A percentile compares a stretch with the other conserved stretches of the same genome.
These are phyloP conservation scores for Belgica antarctica DNA, from an alignment of 2,888 invertebrate genomes.

Conservation along the genomic window DNA sequence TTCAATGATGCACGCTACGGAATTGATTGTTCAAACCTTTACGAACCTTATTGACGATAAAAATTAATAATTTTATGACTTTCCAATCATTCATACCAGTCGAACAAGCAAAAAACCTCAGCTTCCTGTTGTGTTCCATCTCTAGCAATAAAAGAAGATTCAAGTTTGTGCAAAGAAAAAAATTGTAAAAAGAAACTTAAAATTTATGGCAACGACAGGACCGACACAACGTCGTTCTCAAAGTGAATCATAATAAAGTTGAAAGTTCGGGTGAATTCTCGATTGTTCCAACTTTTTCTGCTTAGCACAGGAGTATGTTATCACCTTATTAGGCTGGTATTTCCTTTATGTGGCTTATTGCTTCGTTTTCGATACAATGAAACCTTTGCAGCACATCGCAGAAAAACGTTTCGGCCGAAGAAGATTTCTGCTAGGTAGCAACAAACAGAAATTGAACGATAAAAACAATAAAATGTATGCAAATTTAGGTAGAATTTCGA, in stretches of 20 bases:
- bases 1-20: too few species aligned
- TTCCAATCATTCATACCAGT: background rate
- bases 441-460: conserved; percentile 40
- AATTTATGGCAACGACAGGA: background rate
- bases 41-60: too few species aligned
- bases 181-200: background rate
- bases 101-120: background rate
- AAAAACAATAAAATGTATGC: conserved; percentile 45
- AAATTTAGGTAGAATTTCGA: conserved; percentile 42
- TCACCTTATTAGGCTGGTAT: conserved; percentile 40
- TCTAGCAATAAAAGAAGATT: background rate
- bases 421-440: conserved; percentile 9
- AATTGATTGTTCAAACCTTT: too few species aligned
- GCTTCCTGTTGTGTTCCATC: background rate
- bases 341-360: conserved; percentile 42
- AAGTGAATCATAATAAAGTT: conserved; percentile 31
- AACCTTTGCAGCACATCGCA: background rate
- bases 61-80: background rate
- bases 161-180: background rate
- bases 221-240: background rate
- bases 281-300: background rate
- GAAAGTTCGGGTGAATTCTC: conserved; percentile 5
- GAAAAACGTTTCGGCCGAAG: conserved; percentile 6
- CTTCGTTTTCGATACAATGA: conserved; percentile 18
- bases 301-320: conserved; percentile 31